phyloP scores from a whole-genome alignment of 2,113 vertebrate genomes.

The human region DNA sequence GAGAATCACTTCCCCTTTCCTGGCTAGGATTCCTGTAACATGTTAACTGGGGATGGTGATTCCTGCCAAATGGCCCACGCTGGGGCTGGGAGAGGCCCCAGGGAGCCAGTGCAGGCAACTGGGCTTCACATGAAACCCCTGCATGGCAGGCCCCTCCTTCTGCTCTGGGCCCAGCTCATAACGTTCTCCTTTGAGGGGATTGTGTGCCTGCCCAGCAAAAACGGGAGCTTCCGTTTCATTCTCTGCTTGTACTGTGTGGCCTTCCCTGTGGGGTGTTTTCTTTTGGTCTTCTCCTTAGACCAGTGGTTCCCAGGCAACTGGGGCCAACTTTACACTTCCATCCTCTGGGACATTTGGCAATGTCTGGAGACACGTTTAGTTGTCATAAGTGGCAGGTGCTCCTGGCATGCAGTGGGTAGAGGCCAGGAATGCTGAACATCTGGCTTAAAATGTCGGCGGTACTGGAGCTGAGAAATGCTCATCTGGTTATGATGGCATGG shows the following conservation, averaged over 20 bases:
- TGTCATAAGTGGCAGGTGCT: background rate
- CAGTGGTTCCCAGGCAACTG: background rate
- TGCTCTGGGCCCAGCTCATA: background rate
- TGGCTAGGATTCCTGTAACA: background rate
- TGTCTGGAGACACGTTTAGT: background rate
- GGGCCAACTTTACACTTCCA: too few relatives aligned
- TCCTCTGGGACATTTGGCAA: background rate
- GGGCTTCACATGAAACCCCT: fast-evolving
- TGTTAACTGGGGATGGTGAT: background rate
- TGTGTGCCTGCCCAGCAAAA: background rate
- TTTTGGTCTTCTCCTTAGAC: background rate
- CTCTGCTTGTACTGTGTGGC: fast-evolving
- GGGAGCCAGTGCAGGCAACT: background rate
- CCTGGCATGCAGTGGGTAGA: background rate
- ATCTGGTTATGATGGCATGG: background rate
- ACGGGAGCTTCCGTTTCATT: background rate
- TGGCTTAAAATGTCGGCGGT: fast-evolving
- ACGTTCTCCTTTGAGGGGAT: background rate
- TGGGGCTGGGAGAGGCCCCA: background rate
- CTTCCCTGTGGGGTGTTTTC: background rate
- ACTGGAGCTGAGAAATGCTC: fast-evolving
- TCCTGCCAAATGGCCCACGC: background rate
- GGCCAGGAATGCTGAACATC: too few relatives aligned
- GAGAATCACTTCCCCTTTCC: background rate
- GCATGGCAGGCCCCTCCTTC: background rate